Base-by-base conservation (phyloP, 1,140 invertebrate genomes). In the Apis cerana region DNA sequence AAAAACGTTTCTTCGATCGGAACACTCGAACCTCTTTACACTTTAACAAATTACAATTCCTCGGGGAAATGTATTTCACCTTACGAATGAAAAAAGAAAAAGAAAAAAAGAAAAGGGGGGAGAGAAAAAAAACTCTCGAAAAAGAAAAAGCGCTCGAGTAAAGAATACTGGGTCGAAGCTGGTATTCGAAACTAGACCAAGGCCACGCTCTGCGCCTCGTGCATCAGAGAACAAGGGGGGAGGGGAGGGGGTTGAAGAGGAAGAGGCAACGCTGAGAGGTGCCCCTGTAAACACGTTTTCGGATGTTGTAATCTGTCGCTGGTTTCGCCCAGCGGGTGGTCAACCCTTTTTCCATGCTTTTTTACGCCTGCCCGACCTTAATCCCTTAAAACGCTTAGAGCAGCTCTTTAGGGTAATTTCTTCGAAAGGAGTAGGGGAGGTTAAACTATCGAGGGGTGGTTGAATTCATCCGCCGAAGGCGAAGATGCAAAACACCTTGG, bases 391-490 rank as follows among this genome's bases (percentile, higher is more conserved):
- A 90, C 90, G 90, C 90, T 91, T 91, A 90, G 88, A 89, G 89
- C 70, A 80, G 77, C 89, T 90, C 88, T 89, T 89, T 90, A 90
- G 90, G 92, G 88, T 92, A 93, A 93, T 93, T 93, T 92, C 64
- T 17, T 33, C 13, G 23, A 62, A n/a, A 27, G 27, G 12, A 7
- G 5, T 13, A 27, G 27, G 4, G 17, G 33, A 11, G 33, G 27
- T 23, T 59, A 7, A 43, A 43, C 17, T 74, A 52, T 15, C 15
- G 27, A 27, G 48, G 77, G 77, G 23, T 21, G 56, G 59, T 19
- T 1, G 19, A 27, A 17, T 54, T 17, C 69, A 72, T 5, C 69
- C 19, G 10, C 61, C 52, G 11, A 23, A 76, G 80, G 70, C 65
- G 87, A 89, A 91, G 91, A 91, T 92, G 91, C 91, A 92, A 92